Conservation (phyloP, 2,797 vertebrate species). For the Monodelphis domestica region DNA sequence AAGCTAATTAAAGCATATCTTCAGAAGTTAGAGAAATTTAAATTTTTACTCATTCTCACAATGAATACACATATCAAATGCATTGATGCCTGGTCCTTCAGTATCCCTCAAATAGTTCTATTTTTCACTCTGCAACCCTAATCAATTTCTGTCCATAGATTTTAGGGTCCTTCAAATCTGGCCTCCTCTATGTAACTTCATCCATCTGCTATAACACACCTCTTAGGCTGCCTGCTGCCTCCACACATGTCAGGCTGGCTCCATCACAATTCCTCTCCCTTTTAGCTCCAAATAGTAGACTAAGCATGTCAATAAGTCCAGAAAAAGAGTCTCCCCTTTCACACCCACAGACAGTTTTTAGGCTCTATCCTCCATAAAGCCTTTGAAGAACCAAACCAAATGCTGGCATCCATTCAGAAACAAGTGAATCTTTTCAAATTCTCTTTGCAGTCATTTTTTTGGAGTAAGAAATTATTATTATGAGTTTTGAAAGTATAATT, state of each 20-base stretch:
- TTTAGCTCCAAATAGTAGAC: not conserved
- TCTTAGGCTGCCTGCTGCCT: not conserved
- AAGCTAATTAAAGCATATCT: constrained; percentile 23
- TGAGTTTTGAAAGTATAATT: not conserved
- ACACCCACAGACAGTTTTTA: not conserved
- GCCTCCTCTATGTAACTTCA: not conserved
- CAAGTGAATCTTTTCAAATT: not conserved
- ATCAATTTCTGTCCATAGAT: not conserved
- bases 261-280: not conserved
- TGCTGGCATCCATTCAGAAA: not conserved
- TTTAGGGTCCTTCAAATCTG: not conserved
- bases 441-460: not conserved
- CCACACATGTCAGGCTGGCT: not conserved
- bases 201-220: not conserved
- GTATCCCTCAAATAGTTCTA: not conserved
- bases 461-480: not conserved
- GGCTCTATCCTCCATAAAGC: not conserved
- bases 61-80: not conserved
- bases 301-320: not conserved
- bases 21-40: not conserved
- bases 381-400: not conserved
- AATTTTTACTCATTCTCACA: not conserved
- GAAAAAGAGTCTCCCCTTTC: not conserved
- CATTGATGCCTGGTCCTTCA: not conserved
- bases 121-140: constrained; percentile 8